These are phyloP conservation scores for Zaprionus lineosus DNA, from an alignment of 2,888 invertebrate species.

Conservation along the genomic window DNA sequence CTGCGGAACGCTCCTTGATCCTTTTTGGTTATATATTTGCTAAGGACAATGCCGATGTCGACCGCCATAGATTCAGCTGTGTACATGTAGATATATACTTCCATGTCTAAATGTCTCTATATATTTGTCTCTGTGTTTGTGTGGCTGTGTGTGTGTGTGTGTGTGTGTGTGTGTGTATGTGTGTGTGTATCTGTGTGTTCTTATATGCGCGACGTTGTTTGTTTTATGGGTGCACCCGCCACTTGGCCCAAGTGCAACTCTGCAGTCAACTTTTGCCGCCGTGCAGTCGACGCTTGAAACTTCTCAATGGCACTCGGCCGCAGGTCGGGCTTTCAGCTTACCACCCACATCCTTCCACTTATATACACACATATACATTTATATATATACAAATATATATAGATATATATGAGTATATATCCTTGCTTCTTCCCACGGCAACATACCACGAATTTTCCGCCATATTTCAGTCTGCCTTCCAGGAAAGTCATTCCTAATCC, in stretches of 20 bases:
- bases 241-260: slow-evolving; percentile 75
- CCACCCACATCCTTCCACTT: neutral
- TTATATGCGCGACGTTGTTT: slow-evolving; percentile 53
- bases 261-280: slow-evolving; percentile 72
- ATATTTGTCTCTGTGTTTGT: slow-evolving; percentile 18
- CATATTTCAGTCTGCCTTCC: slow-evolving; percentile 2
- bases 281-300: slow-evolving; percentile 67
- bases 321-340: slow-evolving; percentile 23
- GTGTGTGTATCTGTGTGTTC: slow-evolving; percentile 28
- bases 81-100: slow-evolving; percentile 11
- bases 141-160: slow-evolving; percentile 5
- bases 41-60: slow-evolving; percentile 73
- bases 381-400: no score
- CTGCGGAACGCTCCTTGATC: slow-evolving; percentile 65
- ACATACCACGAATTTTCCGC: neutral
- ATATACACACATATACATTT: no score
- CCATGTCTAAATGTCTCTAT: slow-evolving; percentile 2
- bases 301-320: slow-evolving; percentile 71
- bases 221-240: slow-evolving; percentile 70
- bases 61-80: slow-evolving; percentile 46
- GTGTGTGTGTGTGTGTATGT: slow-evolving; percentile 5
- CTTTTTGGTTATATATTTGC: slow-evolving; percentile 74
- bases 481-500: slow-evolving; percentile 62
- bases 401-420: no score
- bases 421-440: no score